Evolutionary conservation across 2,113 vertebrate species (phyloP).

Genomic region (Rousettus leschenaultii): DNA sequence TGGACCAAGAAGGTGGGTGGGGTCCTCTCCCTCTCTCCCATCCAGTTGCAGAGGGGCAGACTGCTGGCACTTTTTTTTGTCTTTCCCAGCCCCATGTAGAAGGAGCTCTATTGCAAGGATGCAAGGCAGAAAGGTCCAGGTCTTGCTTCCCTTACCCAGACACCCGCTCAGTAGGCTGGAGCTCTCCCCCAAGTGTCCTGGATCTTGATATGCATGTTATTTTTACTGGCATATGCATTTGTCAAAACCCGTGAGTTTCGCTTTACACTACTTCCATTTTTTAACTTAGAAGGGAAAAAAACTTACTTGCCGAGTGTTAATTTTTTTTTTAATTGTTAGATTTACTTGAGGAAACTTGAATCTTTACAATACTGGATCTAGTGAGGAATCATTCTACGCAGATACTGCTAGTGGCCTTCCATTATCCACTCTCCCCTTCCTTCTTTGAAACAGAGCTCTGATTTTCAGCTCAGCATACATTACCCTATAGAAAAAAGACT

Average conservation of each 20-base stretch:
- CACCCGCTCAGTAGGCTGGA: fast-evolving
- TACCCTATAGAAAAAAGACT: background rate
- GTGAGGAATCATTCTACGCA: background rate
- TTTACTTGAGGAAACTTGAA: background rate
- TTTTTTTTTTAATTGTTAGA: background rate
- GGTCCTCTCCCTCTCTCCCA: background rate
- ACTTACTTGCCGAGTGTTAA: background rate
- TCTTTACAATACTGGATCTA: background rate
- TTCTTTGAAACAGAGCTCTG: background rate
- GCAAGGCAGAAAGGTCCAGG: background rate
- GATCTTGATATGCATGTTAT: background rate
- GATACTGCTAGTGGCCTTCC: background rate
- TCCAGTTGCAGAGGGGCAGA: background rate
- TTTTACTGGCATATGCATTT: background rate
- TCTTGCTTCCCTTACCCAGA: background rate
- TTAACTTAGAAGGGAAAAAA: background rate
- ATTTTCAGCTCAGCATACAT: background rate
- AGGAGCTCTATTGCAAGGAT: background rate
- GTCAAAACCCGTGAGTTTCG: background rate
- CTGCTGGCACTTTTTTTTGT: background rate
- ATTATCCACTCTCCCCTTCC: background rate
- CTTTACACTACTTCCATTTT: background rate
- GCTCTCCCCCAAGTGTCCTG: too few relatives aligned
- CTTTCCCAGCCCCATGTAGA: too few relatives aligned
- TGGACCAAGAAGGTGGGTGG: background rate